Evolutionary conservation across 1,140 invertebrate genomes (phyloP), one percentile per base, ranked within the genome.

Genomic region (Sycophila sp.): DNA sequence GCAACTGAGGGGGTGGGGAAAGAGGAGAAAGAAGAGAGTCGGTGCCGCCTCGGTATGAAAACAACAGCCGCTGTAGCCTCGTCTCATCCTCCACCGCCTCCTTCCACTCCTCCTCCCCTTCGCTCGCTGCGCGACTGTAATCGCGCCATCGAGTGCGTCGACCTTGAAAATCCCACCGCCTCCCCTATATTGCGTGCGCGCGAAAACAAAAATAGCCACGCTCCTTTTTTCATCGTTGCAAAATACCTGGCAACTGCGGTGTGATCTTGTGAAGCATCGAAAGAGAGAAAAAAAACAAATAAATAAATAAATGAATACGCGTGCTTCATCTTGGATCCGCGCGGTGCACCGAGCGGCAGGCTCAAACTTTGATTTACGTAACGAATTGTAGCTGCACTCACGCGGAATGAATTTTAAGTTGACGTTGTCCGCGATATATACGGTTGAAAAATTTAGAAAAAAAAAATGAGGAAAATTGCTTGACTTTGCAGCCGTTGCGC

Each of bases 291-390:
- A 32, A 56, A 49, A 3, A 13, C 13, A 40, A 3, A 40, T 11
- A 40, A 3, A 40, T 40, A 40, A 15, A 40, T 51, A 51, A 24
- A 26, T 51, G 19, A 7, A 26, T 26, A 26, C 22, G 10, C 26
- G 22, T 24, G 11, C n/a, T 2, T 26, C n/a, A n/a, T n/a, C n/a
- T n/a, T n/a, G n/a, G n/a, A n/a, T n/a, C n/a, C n/a, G n/a, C n/a
- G n/a, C n/a, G n/a, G n/a, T n/a, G n/a, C n/a, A n/a, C n/a, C n/a
- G n/a, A n/a, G n/a, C 60, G 60, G 45, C 51, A 49, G 49, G 42
- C 45, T 64, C 60, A 64, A 64, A 64, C 42, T 64, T 51, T 64
- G 49, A 64, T 64, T 64, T 64, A 64, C 45, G 60, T 51, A 49
- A 63, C 40, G 24, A 22, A 62, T 69, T 66, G 55, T 19, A 47